Evolutionary conservation across 2,888 invertebrate species (phyloP), one percentile per base, ranked within the genome.

Genomic region (Patella pellucida): DNA sequence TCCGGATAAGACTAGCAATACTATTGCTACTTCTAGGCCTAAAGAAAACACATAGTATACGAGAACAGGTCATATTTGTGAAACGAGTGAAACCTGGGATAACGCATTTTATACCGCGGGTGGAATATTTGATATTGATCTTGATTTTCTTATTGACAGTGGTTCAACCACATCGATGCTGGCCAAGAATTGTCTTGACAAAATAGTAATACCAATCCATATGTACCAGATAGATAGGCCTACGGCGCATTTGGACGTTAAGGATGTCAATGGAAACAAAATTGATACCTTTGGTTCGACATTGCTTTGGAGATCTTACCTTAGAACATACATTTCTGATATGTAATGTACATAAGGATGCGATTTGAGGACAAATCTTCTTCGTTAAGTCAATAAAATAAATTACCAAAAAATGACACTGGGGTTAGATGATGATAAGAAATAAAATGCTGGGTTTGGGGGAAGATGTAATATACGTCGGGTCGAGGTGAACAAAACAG

Each of bases 311-410:
- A n/a, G 23, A 9, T 19, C n/a, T 62, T 23, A 62, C 9, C 2
- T 23, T 62, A 0, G 14, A 12, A 5, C 62, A 62, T 11, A 23
- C 9, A n/a, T 50, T 72, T 12, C 71, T 78, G 12, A 71, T 76
- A 3, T 76, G 76, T 72, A 72, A 76, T 62, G 72, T 74, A 3
- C 52, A 52, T 31, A 54, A 71, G 41, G 69, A 74, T 12, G 76
- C 69, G 5, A 73, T 78, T 23, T 31, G 54, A 50, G 78, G 78
- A 11, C 78, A 78, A 62, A 74, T 27, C 15, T 78, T 12, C 16
- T 76, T 19, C 72, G 74, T 15, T 72, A 74, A 54, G 68, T 72
- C 11, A 56, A 51, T 16, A 41, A 50, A 67, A 31, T 68, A 9
- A 41, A 68, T 68, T 68, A 68, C 50, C 19, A 73, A 68, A 31